A percentile compares a stretch with the other conserved stretches of the same genome.
These are phyloP conservation scores for Gymnodraco acuticeps DNA, from an alignment of 2,797 vertebrate genomes.

Conservation along the genomic window DNA sequence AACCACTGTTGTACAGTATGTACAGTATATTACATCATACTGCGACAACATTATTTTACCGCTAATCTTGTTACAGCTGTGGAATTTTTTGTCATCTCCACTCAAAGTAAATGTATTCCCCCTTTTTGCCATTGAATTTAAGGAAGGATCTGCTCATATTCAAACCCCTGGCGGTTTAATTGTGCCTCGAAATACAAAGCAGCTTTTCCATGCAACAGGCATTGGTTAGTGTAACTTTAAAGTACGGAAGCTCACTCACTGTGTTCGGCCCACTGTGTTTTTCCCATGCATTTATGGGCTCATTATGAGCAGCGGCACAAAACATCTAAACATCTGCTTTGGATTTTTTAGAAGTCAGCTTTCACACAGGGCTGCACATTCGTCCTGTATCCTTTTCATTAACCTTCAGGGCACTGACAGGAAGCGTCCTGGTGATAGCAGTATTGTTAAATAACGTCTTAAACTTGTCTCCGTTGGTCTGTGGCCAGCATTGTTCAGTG, in stretches of 20 bases:
- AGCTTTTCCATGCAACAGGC: constrained; percentile 33
- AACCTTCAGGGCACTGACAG: constrained; percentile 66
- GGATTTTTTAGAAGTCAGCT: constrained; percentile 57
- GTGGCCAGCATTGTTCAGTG: constrained; percentile 39
- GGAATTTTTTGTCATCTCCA: neutral
- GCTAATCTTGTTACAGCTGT: neutral
- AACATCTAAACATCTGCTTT: constrained; percentile 74
- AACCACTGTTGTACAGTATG: constrained; percentile 32
- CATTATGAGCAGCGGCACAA: constrained; percentile 63
- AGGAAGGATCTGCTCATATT: neutral
- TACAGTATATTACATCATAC: constrained; percentile 30
- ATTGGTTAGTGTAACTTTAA: constrained; percentile 62
- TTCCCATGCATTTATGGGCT: constrained; percentile 65
- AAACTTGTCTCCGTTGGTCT: constrained; percentile 53
- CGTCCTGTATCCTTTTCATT: constrained; percentile 61
- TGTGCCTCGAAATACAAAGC: constrained; percentile 59
- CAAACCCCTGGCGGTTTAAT: constrained; percentile 23
- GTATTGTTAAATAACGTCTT: constrained; percentile 68
- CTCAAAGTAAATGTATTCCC: constrained; percentile 13
- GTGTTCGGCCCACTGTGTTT: constrained; percentile 52
- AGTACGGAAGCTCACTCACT: constrained; percentile 57
- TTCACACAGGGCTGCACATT: constrained; percentile 49
- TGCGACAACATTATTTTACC: neutral
- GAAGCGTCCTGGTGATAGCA: constrained; percentile 65
- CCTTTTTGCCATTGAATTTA: neutral